Evolutionary conservation across 2,113 vertebrate species (phyloP), one percentile per base, ranked within the genome.

Genomic region (Herpailurus yagouaroundi): DNA sequence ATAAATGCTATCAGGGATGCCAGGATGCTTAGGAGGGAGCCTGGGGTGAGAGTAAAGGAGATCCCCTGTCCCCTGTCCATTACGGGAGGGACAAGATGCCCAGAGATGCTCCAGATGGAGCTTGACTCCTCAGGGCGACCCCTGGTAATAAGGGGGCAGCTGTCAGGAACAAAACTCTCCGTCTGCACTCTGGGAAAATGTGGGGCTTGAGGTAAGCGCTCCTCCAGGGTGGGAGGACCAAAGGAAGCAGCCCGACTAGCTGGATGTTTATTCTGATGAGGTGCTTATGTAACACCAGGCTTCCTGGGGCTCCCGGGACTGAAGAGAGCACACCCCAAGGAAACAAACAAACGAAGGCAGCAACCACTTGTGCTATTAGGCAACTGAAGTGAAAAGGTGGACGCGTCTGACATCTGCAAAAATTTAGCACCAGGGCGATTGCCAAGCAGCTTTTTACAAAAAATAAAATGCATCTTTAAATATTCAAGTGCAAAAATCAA

Each of bases 281-380:
- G 89, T 83, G 81, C 97, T 97, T 97, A 94, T 89, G 96, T 89
- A 98, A 95, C 95, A 77, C 81, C 85, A 95, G 89, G 95, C 95
- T 74, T 73, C 93, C 85, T 85, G 29, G 1, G 45, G 80, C 95
- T 97, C 85, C 85, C 15, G 97, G 97, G 76, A 81, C 64, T 73
- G 84, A 29, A 77, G 87, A 83, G 84, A 9, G 16, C 19, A 4
- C 76, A 83, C 45, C 25, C 76, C 89, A 38, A 77, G 93, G 93
- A 93, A 91, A 73, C 50, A 77, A 94, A 87, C 94, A 90, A 71
- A 93, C 4, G 4, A 85, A 94, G 80, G 48, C 0, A 23, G 25
- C 25, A 21, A 33, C 11, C 83, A 10, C 74, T 83, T 38, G 25
- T 36, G 77, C 93, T 33, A 3, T 82, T 73, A 82, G 96, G 71